These are phyloP conservation scores for Aleadryas rufinucha DNA, from an alignment of 2,113 vertebrate species.

Conservation along the genomic window DNA sequence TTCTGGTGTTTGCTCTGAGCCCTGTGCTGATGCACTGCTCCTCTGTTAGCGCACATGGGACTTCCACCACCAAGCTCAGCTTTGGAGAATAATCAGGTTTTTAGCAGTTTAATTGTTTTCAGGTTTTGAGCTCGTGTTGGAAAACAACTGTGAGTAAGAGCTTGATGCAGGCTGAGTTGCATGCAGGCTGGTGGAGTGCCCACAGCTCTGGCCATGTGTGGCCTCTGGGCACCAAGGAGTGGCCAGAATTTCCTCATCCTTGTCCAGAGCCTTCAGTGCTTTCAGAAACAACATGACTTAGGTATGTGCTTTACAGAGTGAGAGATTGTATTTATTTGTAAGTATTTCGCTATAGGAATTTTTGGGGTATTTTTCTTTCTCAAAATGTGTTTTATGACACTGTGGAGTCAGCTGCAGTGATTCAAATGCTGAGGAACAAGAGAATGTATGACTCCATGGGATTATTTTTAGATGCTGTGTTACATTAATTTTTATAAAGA, in stretches of 20 bases:
- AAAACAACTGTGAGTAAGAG: not conserved
- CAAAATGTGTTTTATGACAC: not conserved
- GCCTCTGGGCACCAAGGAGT: not conserved
- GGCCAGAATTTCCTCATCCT: not conserved
- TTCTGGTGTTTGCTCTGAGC: not conserved
- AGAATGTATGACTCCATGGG: not conserved
- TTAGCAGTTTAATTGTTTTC: not conserved
- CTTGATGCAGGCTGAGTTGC: not conserved
- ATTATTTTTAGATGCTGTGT: slow-evolving; percentile 23
- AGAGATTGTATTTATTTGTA: not conserved
- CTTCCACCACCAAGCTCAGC: not conserved
- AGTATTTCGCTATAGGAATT: not conserved
- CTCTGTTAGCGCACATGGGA: not conserved
- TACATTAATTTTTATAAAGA: not conserved
- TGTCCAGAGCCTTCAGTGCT: not conserved
- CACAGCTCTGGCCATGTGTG: not conserved
- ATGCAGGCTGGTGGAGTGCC: fast-evolving
- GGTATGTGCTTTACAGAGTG: not conserved
- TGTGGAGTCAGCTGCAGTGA: slow-evolving; percentile 4
- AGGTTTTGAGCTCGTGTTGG: not conserved
- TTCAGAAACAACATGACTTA: not conserved
- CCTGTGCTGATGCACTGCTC: not conserved
- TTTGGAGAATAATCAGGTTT: not conserved
- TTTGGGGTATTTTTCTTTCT: not conserved
- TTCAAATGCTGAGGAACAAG: not conserved